Evolutionary conservation across 2,113 vertebrate genomes (phyloP).

Genomic region (Xiphophorus maculatus): DNA sequence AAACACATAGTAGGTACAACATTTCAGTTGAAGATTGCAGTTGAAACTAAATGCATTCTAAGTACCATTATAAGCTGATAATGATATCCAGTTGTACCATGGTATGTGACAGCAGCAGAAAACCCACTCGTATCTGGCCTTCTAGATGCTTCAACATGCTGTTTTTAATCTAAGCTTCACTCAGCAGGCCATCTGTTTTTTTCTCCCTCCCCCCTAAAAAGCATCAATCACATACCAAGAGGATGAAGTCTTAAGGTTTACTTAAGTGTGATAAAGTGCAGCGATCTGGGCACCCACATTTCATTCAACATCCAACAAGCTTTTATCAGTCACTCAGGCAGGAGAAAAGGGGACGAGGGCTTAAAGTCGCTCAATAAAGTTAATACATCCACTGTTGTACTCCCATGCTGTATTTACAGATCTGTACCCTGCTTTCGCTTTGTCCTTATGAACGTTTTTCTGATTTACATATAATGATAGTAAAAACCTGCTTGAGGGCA

Average conservation of each 20-base stretch:
- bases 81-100: not conserved
- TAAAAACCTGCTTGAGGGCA: too few relatives aligned
- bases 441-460: not conserved
- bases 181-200: not conserved
- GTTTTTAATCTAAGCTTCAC: conserved; percentile 1
- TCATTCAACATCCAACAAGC: not conserved
- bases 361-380: not conserved
- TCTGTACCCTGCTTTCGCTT: not conserved
- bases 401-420: not conserved
- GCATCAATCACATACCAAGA: not conserved
- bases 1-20: not conserved
- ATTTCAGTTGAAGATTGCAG: not conserved
- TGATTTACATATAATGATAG: too few relatives aligned
- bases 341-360: not conserved
- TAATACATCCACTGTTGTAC: not conserved
- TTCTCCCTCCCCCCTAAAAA: not conserved
- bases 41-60: not conserved
- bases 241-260: not conserved
- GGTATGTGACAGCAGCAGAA: not conserved
- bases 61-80: not conserved
- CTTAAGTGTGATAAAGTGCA: not conserved
- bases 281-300: not conserved
- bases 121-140: not conserved
- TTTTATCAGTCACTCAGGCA: not conserved
- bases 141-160: not conserved